Evolutionary conservation across 2,888 invertebrate genomes (phyloP), one percentile per base, ranked within the genome.

Genomic region (Agrotis puta): DNA sequence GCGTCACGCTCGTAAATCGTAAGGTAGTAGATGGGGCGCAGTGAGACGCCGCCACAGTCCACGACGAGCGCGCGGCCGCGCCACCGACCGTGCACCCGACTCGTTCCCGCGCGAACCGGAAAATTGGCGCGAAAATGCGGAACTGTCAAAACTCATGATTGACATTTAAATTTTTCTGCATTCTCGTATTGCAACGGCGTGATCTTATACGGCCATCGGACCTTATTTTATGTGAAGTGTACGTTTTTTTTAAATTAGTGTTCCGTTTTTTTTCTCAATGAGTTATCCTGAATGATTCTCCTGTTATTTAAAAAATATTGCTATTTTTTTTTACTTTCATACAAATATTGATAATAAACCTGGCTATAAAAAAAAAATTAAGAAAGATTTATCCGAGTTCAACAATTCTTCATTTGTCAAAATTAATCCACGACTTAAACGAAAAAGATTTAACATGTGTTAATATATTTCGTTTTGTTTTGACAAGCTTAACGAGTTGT

Each of bases 71-170:
- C 91, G 91, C 89, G 90, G 85, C 88, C 91, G 92, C 93, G 92
- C 91, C 90, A 89, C 87, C 90, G 91, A 89, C 88, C 89, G 88
- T 78, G 85, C 77, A 81, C 88, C 88, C 86, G 88, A 83, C 84
- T 87, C 87, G 87, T 91, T 91, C 87, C 90, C 90, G 90, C 92
- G 90, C 86, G 88, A 86, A 88, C 88, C 91, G 94, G 94, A 92
- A 95, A 95, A 95, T 94, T 94, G 92, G 93, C 95, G 95, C 95
- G 94, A 95, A 95, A 95, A 95, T 95, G 95, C 90, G 89, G 91
- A 93, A 91, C 89, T 91, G 92, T 92, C 93, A 92, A 89, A 89
- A 86, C 89, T 88, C 86, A 83, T 81, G 82, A 91, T 83, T 87
- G 87, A 81, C 89, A 85, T 90, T 90, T 90, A 72, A 85, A 86